Conservation (phyloP, 2,888 invertebrate species). For the Drosophila bunnanda region DNA sequence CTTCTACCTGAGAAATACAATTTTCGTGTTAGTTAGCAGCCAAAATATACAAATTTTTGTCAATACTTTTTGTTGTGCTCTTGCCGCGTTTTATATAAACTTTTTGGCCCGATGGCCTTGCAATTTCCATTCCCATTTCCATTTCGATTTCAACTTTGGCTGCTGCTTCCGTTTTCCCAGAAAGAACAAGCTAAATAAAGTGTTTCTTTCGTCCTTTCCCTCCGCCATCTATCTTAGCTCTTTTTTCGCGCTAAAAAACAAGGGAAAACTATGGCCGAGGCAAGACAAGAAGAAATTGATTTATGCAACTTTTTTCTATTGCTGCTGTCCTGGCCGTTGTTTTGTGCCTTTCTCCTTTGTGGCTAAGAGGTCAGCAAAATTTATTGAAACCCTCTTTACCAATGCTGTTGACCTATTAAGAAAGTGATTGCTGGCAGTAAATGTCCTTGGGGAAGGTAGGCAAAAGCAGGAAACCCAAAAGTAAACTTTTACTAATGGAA, state of each 20-base stretch:
- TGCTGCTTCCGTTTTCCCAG: conserved; percentile 54
- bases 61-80: background rate
- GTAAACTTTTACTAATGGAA: conserved; percentile 59
- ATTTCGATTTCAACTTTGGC: conserved; percentile 56
- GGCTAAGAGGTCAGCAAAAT: conserved; percentile 55
- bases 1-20: conserved; percentile 14
- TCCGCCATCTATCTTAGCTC: conserved; percentile 13
- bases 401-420: conserved; percentile 66
- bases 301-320: conserved; percentile 60
- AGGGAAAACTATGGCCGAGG: conserved; percentile 29
- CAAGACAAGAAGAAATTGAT: conserved; percentile 59
- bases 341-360: conserved; percentile 15
- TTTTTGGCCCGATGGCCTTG: conserved; percentile 43
- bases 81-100: conserved; percentile 22
- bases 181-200: conserved; percentile 64
- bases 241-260: conserved; percentile 55
- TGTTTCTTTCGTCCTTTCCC: conserved; percentile 28
- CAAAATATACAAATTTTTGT: conserved; percentile 15
- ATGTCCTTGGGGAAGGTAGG: conserved; percentile 6
- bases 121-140: conserved; percentile 58
- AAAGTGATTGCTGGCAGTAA: conserved; percentile 30
- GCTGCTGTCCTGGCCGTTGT: conserved; percentile 13
- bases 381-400: conserved; percentile 58
- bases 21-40: conserved; percentile 27
- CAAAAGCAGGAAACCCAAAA: conserved; percentile 28